These are phyloP conservation scores for Andrena camellia DNA, from an alignment of 2,888 invertebrate genomes.

Conservation along the genomic window DNA sequence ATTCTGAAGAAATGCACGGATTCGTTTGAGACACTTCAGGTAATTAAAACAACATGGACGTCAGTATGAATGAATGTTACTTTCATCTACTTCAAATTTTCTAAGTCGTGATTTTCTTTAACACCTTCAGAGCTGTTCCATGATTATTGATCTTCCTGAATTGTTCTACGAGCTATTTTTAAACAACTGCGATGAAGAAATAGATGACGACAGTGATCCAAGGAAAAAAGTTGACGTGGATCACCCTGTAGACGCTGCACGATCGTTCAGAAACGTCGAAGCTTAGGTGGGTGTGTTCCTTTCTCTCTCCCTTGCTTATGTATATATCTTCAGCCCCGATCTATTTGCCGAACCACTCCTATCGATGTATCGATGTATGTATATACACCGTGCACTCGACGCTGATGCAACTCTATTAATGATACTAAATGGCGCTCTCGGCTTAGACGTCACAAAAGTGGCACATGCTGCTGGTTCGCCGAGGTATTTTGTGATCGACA, in stretches of 20 bases:
- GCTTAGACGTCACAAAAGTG: constrained; percentile 61
- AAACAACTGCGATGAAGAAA: too few relatives aligned
- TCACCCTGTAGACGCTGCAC: constrained; percentile 18
- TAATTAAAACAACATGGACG: neutral
- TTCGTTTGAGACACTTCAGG: constrained; percentile 22
- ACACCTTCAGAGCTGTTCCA: too few relatives aligned
- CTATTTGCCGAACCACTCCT: constrained; percentile 72
- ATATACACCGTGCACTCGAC: constrained; percentile 51
- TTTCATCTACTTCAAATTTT: too few relatives aligned
- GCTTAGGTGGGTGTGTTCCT: constrained; percentile 53
- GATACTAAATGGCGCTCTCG: constrained; percentile 66
- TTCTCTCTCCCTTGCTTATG: constrained; percentile 47
- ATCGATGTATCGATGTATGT: constrained; percentile 59
- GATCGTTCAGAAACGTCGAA: constrained; percentile 42
- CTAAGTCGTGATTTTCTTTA: too few relatives aligned
- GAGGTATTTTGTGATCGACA: constrained; percentile 43
- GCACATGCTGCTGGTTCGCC: constrained; percentile 47
- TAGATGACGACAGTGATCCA: neutral
- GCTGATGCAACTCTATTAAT: constrained; percentile 73
- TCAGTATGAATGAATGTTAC: too few relatives aligned
- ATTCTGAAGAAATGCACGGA: constrained; percentile 2
- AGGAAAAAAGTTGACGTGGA: constrained; percentile 1
- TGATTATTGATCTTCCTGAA: too few relatives aligned
- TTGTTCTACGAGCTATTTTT: too few relatives aligned
- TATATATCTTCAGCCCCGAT: constrained; percentile 66